phyloP scores from a whole-genome alignment of 2,797 vertebrate genomes.

The Peromyscus nudipes region DNA sequence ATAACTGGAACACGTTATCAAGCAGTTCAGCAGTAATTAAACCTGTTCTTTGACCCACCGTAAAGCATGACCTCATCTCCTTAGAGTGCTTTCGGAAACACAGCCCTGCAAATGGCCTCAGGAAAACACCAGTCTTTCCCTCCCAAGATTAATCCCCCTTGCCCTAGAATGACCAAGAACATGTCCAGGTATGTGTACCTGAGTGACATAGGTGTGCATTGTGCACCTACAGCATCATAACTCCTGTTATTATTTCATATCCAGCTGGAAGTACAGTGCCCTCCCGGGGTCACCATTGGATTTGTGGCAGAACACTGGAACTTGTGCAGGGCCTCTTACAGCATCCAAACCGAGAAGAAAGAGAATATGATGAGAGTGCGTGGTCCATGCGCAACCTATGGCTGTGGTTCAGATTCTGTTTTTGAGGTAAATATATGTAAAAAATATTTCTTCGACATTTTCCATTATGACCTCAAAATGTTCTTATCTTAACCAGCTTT shows the following conservation, averaged over 20 bases:
- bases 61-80: background rate
- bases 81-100: background rate
- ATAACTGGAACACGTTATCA: background rate
- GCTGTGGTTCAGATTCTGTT: conserved; percentile 94
- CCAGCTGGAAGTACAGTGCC: conserved; percentile 95
- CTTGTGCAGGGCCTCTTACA: conserved; percentile 93
- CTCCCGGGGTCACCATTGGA: conserved; percentile 93
- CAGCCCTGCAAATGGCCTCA: background rate
- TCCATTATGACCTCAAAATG: background rate
- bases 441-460: background rate
- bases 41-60: background rate
- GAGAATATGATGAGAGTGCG: conserved; percentile 91
- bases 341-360: conserved; percentile 91
- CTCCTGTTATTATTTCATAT: background rate
- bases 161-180: background rate
- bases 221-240: background rate
- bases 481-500: background rate
- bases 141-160: background rate
- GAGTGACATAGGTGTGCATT: background rate
- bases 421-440: conserved; percentile 92
- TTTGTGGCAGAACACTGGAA: conserved; percentile 95
- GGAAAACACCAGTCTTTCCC: background rate
- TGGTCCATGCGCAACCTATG: conserved; percentile 94
- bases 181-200: background rate
- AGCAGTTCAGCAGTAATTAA: background rate